These are phyloP conservation scores for Dryocosmus kuriphilus DNA, from an alignment of 2,888 invertebrate genomes.

Conservation along the genomic window DNA sequence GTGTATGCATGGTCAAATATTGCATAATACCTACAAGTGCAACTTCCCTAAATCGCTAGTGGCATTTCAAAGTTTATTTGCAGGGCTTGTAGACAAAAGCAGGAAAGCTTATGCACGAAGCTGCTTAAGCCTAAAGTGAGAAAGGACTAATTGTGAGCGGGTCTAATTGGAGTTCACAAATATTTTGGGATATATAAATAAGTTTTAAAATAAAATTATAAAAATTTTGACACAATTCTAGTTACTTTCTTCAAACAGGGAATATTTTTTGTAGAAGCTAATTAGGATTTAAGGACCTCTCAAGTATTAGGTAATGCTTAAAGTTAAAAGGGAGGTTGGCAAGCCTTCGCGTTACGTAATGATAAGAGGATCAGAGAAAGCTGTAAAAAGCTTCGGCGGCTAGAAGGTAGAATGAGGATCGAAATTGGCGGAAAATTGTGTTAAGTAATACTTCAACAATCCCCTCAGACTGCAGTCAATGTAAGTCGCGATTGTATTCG, in stretches of 20 bases:
- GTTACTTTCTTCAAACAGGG: too few species aligned
- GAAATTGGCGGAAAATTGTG: conserved; percentile 24
- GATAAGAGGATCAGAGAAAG: not conserved
- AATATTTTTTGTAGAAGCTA: too few species aligned
- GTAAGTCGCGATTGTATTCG: conserved; percentile 26
- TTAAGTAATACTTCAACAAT: not conserved
- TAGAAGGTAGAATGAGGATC: not conserved
- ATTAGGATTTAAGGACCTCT: conserved; percentile 12
- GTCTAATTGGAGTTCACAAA: conserved; percentile 34
- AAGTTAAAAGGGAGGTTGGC: not conserved
- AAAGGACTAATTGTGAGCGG: not conserved
- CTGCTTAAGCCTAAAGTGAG: not conserved
- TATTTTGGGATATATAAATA: too few species aligned
- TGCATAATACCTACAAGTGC: conserved; percentile 43
- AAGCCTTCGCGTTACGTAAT: not conserved
- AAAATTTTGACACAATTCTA: too few species aligned
- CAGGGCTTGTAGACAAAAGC: conserved; percentile 12
- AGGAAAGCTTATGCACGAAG: not conserved
- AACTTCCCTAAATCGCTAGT: conserved; percentile 46
- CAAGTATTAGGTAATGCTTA: not conserved
- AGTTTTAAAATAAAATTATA: too few species aligned
- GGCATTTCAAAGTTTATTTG: conserved; percentile 47
- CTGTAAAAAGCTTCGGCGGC: not conserved
- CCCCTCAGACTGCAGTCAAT: not conserved
- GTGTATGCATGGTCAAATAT: conserved; percentile 48